phyloP scores from a whole-genome alignment of 2,113 vertebrate genomes.

The Cheirogaleus medius region DNA sequence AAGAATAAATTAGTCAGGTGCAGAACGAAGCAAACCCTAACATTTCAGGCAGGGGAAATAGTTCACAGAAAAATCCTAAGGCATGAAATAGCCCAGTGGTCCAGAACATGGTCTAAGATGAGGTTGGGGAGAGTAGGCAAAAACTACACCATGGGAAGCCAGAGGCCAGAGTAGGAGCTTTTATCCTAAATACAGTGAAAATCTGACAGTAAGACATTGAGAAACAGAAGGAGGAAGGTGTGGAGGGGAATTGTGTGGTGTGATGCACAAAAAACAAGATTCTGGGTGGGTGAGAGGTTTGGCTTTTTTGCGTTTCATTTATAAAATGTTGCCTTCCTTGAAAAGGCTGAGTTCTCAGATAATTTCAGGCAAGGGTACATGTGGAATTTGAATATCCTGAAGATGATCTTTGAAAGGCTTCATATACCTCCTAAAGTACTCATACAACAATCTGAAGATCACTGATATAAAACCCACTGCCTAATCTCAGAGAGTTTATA shows the following conservation, averaged over 20 bases:
- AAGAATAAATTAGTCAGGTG: not conserved
- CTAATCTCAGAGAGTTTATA: not conserved
- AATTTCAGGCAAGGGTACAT: not conserved
- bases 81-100: fast-evolving
- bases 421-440: not conserved
- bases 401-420: not conserved
- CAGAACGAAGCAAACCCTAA: not conserved
- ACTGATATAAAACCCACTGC: not conserved
- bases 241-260: not conserved
- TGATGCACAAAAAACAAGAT: not conserved
- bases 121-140: not conserved
- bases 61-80: not conserved
- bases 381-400: not conserved
- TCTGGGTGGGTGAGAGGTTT: not conserved
- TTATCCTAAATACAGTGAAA: not conserved
- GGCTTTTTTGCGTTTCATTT: not conserved
- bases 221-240: fast-evolving
- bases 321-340: not conserved
- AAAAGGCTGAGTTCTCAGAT: not conserved
- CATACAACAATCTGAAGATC: not conserved
- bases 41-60: not conserved
- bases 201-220: not conserved
- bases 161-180: not conserved
- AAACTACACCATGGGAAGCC: not conserved
- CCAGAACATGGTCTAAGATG: not conserved